Percentiles rank a stretch among this genome's conserved stretches.
Evolutionary conservation across 2,888 invertebrate genomes (phyloP).

Genomic region (Heliconius cydno): DNA sequence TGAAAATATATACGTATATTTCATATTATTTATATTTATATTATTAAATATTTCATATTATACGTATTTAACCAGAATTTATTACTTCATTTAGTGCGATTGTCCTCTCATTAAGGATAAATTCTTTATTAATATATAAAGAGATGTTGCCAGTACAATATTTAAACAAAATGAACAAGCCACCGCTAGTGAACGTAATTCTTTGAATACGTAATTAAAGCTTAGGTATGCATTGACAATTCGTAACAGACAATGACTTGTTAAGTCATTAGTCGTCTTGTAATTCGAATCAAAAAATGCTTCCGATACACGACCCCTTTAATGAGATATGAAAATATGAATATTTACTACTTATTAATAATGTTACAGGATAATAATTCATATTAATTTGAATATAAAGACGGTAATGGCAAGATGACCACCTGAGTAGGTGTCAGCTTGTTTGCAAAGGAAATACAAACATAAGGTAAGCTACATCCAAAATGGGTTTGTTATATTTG

Average conservation of each 20-base stretch:
- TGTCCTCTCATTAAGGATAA: no score
- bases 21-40: no score
- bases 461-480: conserved; percentile 35
- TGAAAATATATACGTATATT: neutral
- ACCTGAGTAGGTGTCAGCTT: conserved; percentile 25
- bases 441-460: conserved; percentile 33
- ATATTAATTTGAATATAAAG: neutral
- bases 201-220: neutral
- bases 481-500: conserved; percentile 36
- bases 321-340: conserved; percentile 26
- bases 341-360: neutral
- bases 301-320: conserved; percentile 11
- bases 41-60: no score
- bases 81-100: no score
- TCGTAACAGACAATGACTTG: conserved; percentile 6
- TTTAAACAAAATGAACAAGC: neutral
- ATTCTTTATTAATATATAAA: no score
- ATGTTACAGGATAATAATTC: neutral
- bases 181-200: neutral
- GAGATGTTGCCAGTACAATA: no score
- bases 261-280: conserved; percentile 9
- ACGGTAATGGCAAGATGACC: conserved; percentile 12
- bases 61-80: no score
- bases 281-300: conserved; percentile 17
- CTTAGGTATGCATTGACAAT: neutral